Percentiles rank a stretch among this genome's conserved stretches.
Evolutionary conservation across 1,140 invertebrate genomes (phyloP).

Genomic region (Eupeodes corollae): DNA sequence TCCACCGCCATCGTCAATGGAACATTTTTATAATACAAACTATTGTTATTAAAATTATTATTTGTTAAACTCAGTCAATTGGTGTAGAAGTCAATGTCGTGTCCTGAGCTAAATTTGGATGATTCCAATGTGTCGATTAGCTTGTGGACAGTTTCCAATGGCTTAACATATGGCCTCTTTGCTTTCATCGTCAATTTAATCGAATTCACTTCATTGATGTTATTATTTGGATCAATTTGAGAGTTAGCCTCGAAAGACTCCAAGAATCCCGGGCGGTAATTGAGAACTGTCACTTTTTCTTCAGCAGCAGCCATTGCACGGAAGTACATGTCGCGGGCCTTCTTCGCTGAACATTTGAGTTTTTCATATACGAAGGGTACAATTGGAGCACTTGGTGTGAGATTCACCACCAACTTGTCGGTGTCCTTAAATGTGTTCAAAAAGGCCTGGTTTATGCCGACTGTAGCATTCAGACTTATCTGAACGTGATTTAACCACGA

Average conservation of each 20-base stretch:
- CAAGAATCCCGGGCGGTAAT: conserved; percentile 85
- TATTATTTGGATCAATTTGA: conserved; percentile 31
- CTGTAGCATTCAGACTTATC: conserved; percentile 68
- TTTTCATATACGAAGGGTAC: conserved; percentile 60
- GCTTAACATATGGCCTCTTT: conserved; percentile 13
- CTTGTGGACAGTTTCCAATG: conserved; percentile 19
- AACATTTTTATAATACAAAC: no score
- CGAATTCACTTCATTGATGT: conserved; percentile 13
- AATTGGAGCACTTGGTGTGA: conserved; percentile 76
- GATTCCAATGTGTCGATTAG: conserved; percentile 30
- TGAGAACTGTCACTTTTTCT: conserved; percentile 59
- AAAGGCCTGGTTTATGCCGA: conserved; percentile 66
- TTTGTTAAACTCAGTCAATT: conserved; percentile 28
- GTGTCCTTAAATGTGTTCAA: conserved; percentile 40
- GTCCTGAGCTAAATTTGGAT: conserved; percentile 28
- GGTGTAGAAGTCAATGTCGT: conserved; percentile 33
- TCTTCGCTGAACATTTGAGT: conserved; percentile 76
- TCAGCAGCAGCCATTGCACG: conserved; percentile 65
- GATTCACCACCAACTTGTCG: conserved; percentile 62
- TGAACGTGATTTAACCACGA: conserved; percentile 58
- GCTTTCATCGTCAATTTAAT: conserved; percentile 7
- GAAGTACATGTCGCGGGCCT: conserved; percentile 84
- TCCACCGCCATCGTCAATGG: no score
- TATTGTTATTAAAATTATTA: conserved; percentile 13
- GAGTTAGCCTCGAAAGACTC: conserved; percentile 82